Conservation (phyloP, 23 tunicate species). For the Ciona savignyi region DNA sequence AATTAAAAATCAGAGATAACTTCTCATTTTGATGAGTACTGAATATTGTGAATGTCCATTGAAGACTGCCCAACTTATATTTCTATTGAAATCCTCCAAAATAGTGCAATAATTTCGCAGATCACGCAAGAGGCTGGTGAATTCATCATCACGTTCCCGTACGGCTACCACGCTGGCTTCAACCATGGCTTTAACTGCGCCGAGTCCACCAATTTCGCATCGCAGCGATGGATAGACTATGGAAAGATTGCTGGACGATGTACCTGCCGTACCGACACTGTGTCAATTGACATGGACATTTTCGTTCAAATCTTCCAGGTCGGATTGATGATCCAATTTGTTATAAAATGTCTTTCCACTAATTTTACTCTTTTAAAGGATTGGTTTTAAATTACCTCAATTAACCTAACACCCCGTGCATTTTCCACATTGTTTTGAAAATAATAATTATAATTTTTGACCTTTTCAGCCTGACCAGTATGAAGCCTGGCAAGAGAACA, state of each 20-base stretch:
- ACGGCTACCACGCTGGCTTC: conserved; percentile 96
- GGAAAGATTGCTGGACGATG: conserved; percentile 75
- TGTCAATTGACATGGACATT: conserved; percentile 79
- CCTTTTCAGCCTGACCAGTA: conserved; percentile 77
- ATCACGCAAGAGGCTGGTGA: conserved; percentile 93
- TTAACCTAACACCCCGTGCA: no score
- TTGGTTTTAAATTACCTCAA: no score
- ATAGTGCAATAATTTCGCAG: conserved; percentile 4
- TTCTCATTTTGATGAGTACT: no score
- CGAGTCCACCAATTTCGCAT: conserved; percentile 93
- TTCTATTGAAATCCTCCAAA: no score
- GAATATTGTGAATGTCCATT: no score
- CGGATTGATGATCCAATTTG: no score
- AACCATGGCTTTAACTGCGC: conserved; percentile 97
- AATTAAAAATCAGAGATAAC: no score
- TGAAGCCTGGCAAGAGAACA: conserved; percentile 41
- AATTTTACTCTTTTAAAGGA: no score
- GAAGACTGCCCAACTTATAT: no score
- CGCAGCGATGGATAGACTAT: conserved; percentile 85
- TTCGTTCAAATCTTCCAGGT: conserved; percentile 84
- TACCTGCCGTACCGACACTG: conserved; percentile 67
- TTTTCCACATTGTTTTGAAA: no score
- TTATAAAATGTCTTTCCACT: no score
- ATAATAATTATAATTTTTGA: no score
- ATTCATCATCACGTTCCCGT: conserved; percentile 94